Conservation (phyloP, 1,140 invertebrate genomes). For the Physella acuta region DNA sequence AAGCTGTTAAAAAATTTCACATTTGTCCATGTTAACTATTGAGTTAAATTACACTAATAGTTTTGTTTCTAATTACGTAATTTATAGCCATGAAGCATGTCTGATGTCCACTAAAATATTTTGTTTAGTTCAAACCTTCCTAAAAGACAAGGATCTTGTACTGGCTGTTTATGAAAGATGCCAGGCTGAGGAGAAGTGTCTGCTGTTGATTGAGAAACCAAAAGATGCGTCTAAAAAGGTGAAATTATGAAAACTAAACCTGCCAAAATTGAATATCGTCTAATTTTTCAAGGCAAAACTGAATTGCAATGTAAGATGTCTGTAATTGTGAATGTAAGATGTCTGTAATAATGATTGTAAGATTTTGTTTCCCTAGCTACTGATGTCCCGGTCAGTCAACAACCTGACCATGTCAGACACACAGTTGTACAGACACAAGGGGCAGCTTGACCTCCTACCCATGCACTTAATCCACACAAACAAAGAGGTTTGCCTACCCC, state of each 20-base stretch:
- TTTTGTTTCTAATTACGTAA: too few species aligned
- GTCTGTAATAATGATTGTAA: too few species aligned
- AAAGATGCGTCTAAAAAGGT: slow-evolving; percentile 31
- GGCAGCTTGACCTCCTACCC: too few species aligned
- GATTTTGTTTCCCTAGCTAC: slow-evolving; percentile 32
- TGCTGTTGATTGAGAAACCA: slow-evolving; percentile 34
- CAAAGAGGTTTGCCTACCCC: too few species aligned
- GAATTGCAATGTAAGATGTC: background rate
- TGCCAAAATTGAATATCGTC: background rate
- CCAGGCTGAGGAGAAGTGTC: slow-evolving; percentile 32
- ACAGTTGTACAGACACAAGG: slow-evolving; percentile 33
- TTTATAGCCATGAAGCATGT: too few species aligned
- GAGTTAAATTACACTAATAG: too few species aligned
- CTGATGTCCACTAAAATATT: too few species aligned
- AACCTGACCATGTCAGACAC: slow-evolving; percentile 41
- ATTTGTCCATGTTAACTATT: too few species aligned
- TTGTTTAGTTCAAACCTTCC: slow-evolving; percentile 15
- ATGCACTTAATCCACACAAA: too few species aligned
- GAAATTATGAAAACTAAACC: background rate
- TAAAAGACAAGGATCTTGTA: slow-evolving; percentile 16
- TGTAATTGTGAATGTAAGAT: too few species aligned
- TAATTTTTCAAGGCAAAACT: background rate
- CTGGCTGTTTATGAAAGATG: slow-evolving; percentile 23
- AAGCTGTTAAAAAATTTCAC: too few species aligned
- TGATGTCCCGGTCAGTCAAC: slow-evolving; percentile 39